Conservation (phyloP, 2,888 invertebrate species). For the Sycophila texana region DNA sequence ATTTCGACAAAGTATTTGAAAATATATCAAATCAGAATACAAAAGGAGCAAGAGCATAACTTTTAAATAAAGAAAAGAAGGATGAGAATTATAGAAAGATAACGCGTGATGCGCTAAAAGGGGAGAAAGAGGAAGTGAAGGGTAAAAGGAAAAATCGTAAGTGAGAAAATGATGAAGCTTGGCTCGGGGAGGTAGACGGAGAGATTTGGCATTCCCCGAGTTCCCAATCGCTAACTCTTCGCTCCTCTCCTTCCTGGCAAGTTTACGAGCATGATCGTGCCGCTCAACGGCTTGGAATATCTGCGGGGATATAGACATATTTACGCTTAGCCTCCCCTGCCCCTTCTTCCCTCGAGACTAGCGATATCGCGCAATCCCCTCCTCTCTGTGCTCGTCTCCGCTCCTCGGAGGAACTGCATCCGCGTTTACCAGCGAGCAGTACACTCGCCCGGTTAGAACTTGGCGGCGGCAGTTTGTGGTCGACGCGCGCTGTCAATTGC, state of each 20-base stretch:
- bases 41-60: no score
- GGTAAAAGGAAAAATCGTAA: background rate
- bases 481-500: slow-evolving; percentile 28
- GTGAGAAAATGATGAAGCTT: slow-evolving; percentile 13
- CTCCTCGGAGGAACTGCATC: background rate
- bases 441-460: slow-evolving; percentile 26
- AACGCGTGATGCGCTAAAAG: background rate
- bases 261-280: slow-evolving; percentile 32
- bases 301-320: slow-evolving; percentile 32
- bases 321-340: slow-evolving; percentile 27
- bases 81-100: no score
- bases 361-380: slow-evolving; percentile 20
- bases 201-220: slow-evolving; percentile 22
- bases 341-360: background rate
- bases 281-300: slow-evolving; percentile 27
- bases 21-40: no score
- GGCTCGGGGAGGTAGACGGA: background rate
- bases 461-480: background rate
- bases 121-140: background rate
- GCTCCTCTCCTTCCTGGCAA: slow-evolving; percentile 20
- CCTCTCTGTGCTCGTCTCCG: background rate
- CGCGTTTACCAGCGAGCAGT: slow-evolving; percentile 5
- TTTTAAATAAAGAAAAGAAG: no score
- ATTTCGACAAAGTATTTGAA: no score
- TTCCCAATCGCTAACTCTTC: slow-evolving; percentile 13